A percentile compares a stretch with the other conserved stretches of the same genome.
These are phyloP conservation scores for Apostichopus japonicus DNA, from an alignment of 35 echinoderm and acorn worm species.

Conservation along the genomic window DNA sequence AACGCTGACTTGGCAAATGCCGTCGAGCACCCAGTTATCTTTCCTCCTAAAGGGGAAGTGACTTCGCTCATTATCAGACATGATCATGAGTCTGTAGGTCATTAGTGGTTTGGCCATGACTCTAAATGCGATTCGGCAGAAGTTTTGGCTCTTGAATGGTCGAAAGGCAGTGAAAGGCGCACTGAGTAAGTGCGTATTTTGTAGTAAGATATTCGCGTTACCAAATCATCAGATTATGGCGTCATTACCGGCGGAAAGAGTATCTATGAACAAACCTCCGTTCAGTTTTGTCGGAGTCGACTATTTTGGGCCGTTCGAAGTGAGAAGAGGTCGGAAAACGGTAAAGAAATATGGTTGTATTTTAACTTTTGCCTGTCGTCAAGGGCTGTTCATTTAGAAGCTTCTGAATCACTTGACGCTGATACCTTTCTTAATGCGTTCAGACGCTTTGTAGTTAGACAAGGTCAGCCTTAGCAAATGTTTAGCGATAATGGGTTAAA, in stretches of 20 bases:
- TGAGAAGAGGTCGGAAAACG: not conserved
- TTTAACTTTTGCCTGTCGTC: slow-evolving; percentile 54
- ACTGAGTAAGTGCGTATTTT: not conserved
- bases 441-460: slow-evolving; percentile 55
- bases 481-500: slow-evolving; percentile 65
- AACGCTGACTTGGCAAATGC: no score
- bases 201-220: not conserved
- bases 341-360: slow-evolving; percentile 48
- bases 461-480: slow-evolving; percentile 33
- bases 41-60: no score
- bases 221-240: slow-evolving; percentile 28
- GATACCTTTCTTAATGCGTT: slow-evolving; percentile 68
- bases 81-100: slow-evolving; percentile 12
- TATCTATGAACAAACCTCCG: slow-evolving; percentile 12
- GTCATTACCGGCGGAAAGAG: not conserved
- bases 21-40: no score
- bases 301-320: slow-evolving; percentile 46
- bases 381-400: slow-evolving; percentile 71
- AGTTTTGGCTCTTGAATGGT: slow-evolving; percentile 52
- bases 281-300: slow-evolving; percentile 8
- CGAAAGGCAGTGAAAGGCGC: slow-evolving; percentile 4
- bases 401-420: slow-evolving; percentile 29
- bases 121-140: slow-evolving; percentile 18
- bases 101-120: slow-evolving; percentile 39
- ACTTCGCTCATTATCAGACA: no score